A percentile compares a stretch with the other conserved stretches of the same genome.
Conservation (phyloP, 2,113 vertebrate genomes). For the Pangasianodon gigas region DNA sequence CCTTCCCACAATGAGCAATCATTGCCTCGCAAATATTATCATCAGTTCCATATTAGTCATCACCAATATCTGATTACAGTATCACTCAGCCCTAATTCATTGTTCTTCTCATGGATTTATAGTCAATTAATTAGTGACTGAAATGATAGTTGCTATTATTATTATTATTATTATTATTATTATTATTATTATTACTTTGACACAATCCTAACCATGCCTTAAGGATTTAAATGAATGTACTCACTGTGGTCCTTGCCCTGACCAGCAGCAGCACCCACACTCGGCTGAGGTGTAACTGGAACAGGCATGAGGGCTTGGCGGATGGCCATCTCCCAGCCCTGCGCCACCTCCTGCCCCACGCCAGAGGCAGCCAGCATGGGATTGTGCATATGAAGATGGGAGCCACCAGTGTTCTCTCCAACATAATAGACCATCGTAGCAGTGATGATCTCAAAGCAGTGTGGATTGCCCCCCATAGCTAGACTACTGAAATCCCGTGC, state of each 20-base stretch:
- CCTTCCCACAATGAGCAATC: neutral
- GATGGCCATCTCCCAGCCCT: constrained; percentile 97
- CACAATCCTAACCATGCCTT: neutral
- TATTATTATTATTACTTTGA: neutral
- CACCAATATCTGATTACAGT: neutral
- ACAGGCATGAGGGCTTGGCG: constrained; percentile 98
- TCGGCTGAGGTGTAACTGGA: constrained; percentile 95
- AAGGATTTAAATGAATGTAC: constrained; percentile 57
- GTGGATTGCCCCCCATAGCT: constrained; percentile 89
- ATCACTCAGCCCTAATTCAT: neutral
- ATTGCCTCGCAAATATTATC: neutral
- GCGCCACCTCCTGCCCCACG: constrained; percentile 90
- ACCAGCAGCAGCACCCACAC: constrained; percentile 82
- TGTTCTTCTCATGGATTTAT: neutral
- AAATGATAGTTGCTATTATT: neutral
- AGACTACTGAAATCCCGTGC: constrained; percentile 83
- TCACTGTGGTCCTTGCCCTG: constrained; percentile 97
- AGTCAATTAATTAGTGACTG: neutral
- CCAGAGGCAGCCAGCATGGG: constrained; percentile 88
- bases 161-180: neutral
- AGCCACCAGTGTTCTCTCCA: constrained; percentile 89
- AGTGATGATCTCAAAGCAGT: constrained; percentile 99
- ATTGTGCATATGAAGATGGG: constrained; percentile 76
- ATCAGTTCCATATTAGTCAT: neutral
- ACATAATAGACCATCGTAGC: constrained; percentile 97